A percentile compares a stretch with the other conserved stretches of the same genome.
phyloP scores from a whole-genome alignment of 1,140 invertebrate species.

The Drosophila virilis region DNA sequence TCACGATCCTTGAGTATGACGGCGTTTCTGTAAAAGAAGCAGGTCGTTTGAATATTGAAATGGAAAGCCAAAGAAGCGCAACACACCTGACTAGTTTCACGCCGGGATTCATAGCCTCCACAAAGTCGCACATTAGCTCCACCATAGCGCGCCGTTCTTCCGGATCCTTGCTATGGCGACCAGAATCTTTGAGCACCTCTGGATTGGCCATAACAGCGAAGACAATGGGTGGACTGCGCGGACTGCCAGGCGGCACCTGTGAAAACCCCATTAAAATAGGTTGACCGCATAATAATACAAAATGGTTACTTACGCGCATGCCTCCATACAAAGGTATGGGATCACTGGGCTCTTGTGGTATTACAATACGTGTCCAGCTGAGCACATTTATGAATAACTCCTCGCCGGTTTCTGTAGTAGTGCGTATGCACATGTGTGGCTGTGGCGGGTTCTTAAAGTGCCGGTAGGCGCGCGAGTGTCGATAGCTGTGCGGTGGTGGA shows the following conservation, averaged over 20 bases:
- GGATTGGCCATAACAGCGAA: constrained; percentile 90
- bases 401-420: constrained; percentile 86
- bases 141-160: constrained; percentile 87
- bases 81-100: constrained; percentile 85
- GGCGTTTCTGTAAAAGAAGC: constrained; percentile 84
- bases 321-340: constrained; percentile 89
- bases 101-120: constrained; percentile 89
- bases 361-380: constrained; percentile 89
- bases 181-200: constrained; percentile 87
- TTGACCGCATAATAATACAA: not conserved
- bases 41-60: not conserved
- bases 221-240: constrained; percentile 86
- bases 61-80: not conserved
- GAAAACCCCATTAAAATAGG: not conserved
- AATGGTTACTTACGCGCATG: constrained; percentile 86
- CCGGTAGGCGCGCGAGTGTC: constrained; percentile 86
- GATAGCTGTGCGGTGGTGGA: constrained; percentile 81
- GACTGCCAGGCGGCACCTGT: constrained; percentile 86
- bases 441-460: constrained; percentile 90
- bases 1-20: constrained; percentile 88
- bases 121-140: constrained; percentile 88
- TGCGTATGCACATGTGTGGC: constrained; percentile 90
- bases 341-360: constrained; percentile 87
- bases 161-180: constrained; percentile 88
- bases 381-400: constrained; percentile 89